Base-by-base conservation (phyloP, 1,140 invertebrate species). In the Lucilia cuprina region DNA sequence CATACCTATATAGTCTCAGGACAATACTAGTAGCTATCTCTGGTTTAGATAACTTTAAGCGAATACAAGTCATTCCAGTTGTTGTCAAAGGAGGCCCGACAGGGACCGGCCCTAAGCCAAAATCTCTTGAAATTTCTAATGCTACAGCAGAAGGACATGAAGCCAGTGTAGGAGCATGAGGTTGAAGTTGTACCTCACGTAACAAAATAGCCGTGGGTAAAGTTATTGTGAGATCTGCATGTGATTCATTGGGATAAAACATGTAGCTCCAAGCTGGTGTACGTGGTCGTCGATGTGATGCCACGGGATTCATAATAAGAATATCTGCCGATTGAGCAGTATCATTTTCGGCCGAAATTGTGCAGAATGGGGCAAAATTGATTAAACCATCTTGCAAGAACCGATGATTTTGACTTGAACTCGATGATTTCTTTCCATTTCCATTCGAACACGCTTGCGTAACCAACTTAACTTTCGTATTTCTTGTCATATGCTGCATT, bases 181-280 rank as follows among this genome's bases (percentile, higher is more conserved):
- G 97, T 88, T 97, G 95, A 55, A 98, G 92, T 86, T 98, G 96
- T 12, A 98, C 95, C 93, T 98, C 96, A 88, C 94, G 95, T n/a
- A 98, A 91, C 78, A 97, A 92, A 87, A 98, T 94, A n/a, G 97
- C 96, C 89, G 96, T 97, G 1, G 97, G 97, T 86, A 98, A 91
- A n/a, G 94, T 95, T 25, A 98, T 94, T 8, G 95, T 96, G 8
- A 98, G 92, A 89, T 98, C 96, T 0, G 98, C 95, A 92, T 95
- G 96, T 12, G 94, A 94, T 92, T 98, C 97, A 86, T 97, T 96
- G 0, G 96, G 96, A 91, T 97, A 97, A 92, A 97, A 98, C 91
- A 98, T 96, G 91, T 98, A 97, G 49, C 96, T 96, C 96, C 97
- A 98, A 70, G 97, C 96, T 2, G 97, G 95, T 9, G 96, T 96